These are phyloP conservation scores for Caenorhabditis sp. DNA, from an alignment of 2,888 invertebrate genomes.

Conservation along the genomic window DNA sequence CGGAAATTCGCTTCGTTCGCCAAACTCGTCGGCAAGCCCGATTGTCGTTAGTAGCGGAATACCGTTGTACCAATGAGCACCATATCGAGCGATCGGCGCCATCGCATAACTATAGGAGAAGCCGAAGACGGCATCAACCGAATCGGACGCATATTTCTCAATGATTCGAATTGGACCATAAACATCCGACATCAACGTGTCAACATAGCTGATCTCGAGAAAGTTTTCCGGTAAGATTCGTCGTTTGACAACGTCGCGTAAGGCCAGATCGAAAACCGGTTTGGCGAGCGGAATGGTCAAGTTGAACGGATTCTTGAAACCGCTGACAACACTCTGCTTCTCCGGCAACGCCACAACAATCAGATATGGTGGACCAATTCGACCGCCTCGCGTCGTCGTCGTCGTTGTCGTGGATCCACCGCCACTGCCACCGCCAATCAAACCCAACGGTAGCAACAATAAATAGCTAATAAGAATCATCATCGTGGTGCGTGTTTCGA, in stretches of 20 bases:
- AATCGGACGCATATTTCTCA: conserved; percentile 61
- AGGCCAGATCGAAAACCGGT: conserved; percentile 69
- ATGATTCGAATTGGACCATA: conserved; percentile 66
- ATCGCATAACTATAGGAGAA: conserved; percentile 88
- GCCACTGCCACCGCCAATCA: too few species aligned
- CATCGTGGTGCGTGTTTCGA: not conserved
- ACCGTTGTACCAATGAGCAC: conserved; percentile 73
- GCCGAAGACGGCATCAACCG: conserved; percentile 83
- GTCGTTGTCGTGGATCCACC: too few species aligned
- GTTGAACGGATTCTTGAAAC: conserved; percentile 63
- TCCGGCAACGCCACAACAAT: conserved; percentile 66
- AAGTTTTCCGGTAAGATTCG: conserved; percentile 46
- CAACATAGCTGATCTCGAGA: conserved; percentile 57
- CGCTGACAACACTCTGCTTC: too few species aligned
- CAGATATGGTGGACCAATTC: conserved; percentile 55
- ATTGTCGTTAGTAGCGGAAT: conserved; percentile 84
- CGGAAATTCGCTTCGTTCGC: conserved; percentile 78
- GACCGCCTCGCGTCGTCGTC: too few species aligned
- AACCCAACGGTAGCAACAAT: conserved; percentile 31
- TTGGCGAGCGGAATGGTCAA: conserved; percentile 61
- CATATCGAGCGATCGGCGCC: conserved; percentile 79
- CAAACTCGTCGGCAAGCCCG: conserved; percentile 82
- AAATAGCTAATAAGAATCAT: conserved; percentile 33
- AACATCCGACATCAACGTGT: conserved; percentile 64
- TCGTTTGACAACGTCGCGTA: conserved; percentile 59